Percentiles rank a stretch among this genome's conserved stretches.
Evolutionary conservation across 2,797 vertebrate species (phyloP).

Genomic region (Setipinna tenuifilis): DNA sequence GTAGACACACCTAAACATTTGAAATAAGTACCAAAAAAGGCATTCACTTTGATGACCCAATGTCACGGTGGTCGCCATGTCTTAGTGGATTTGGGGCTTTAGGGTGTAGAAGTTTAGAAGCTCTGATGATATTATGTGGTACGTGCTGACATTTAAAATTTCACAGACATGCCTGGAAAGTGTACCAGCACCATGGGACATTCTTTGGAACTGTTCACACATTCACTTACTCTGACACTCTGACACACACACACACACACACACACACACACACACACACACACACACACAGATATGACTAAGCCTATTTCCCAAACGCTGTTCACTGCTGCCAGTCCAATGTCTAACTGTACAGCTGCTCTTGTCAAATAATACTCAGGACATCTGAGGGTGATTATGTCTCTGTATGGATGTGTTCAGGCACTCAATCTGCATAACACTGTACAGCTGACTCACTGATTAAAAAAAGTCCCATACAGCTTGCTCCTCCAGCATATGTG

Average conservation of each 20-base stretch:
- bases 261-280: not conserved
- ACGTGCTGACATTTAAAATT: not conserved
- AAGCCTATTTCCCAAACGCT: not conserved
- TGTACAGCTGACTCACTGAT: not conserved
- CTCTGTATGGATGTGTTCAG: not conserved
- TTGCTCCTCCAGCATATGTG: not conserved
- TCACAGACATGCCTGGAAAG: not conserved
- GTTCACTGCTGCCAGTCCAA: not conserved
- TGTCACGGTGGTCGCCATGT: not conserved
- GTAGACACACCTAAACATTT: not conserved
- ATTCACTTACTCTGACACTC: not conserved
- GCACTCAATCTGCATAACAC: not conserved
- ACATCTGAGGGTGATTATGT: not conserved
- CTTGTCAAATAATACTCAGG: not conserved
- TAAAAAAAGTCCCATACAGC: not conserved
- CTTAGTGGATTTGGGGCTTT: not conserved
- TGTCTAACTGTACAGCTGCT: not conserved
- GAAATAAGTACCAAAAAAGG: not conserved
- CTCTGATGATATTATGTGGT: not conserved
- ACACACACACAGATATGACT: not conserved
- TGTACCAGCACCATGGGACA: not conserved
- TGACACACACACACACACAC: not conserved
- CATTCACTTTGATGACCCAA: not conserved
- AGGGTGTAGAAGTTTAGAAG: not conserved
- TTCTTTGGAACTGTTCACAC: not conserved